Evolutionary conservation across 1,140 invertebrate genomes (phyloP).

Genomic region (Zophobas morio): DNA sequence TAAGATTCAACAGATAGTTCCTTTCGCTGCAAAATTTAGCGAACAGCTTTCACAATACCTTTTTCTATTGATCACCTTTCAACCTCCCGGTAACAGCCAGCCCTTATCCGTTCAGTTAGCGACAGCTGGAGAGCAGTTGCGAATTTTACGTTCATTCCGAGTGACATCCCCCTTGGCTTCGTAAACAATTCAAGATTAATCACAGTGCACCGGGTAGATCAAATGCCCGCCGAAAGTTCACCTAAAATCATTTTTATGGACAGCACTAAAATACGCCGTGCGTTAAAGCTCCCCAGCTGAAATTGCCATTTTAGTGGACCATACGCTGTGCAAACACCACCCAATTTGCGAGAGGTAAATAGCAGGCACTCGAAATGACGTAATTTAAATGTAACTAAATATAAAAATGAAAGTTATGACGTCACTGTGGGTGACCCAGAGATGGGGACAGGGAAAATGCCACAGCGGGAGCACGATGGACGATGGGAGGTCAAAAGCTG

Average conservation of each 20-base stretch:
- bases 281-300: constrained; percentile 2
- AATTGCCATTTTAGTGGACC: constrained; percentile 1
- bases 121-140: not conserved
- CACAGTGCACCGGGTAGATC: not conserved
- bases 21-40: no score
- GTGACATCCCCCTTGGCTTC: constrained; percentile 8
- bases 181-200: constrained; percentile 24
- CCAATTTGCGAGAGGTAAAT: not conserved
- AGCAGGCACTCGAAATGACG: not conserved
- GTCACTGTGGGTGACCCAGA: constrained; percentile 4
- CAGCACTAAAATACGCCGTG: not conserved
- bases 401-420: not conserved
- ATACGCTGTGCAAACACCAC: not conserved
- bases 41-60: no score
- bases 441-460: not conserved
- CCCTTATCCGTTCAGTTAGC: no score
- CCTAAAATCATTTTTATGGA: constrained; percentile 18
- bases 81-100: no score
- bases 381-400: constrained; percentile 3
- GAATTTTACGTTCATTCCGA: constrained; percentile 13
- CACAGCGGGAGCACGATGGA: no score
- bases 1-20: no score
- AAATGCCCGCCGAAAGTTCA: not conserved
- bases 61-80: constrained; percentile 10
- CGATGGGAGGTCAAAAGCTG: no score